A percentile compares a stretch with the other conserved stretches of the same genome.
phyloP scores from a whole-genome alignment of 2,888 invertebrate species.

The Nomada lathburiana region DNA sequence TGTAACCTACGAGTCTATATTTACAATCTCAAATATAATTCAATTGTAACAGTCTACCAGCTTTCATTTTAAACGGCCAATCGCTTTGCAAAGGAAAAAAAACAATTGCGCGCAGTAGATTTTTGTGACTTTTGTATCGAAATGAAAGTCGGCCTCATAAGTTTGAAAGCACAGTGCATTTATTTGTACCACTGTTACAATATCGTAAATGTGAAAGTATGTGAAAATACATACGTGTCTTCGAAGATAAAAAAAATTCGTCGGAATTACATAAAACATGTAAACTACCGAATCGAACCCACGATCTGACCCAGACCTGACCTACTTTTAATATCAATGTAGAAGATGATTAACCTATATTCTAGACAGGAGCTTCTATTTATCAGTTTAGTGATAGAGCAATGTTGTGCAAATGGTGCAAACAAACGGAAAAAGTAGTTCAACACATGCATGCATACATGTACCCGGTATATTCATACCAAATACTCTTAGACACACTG shows the following conservation, averaged over 20 bases:
- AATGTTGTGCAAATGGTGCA: not conserved
- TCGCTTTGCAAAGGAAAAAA: no score
- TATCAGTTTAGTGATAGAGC: not conserved
- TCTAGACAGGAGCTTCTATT: not conserved
- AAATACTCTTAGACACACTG: not conserved
- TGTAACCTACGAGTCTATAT: no score
- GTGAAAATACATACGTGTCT: not conserved
- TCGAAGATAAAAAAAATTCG: not conserved
- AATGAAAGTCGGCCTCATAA: no score
- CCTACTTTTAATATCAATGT: not conserved
- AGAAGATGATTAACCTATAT: not conserved
- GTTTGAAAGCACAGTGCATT: not conserved
- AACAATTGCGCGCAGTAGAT: no score
- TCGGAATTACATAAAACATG: slow-evolving; percentile 4
- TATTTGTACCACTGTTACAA: not conserved
- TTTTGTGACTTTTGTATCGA: no score
- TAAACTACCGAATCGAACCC: not conserved
- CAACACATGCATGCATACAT: no score
- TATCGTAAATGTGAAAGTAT: not conserved
- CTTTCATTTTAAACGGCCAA: no score
- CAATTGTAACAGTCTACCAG: no score
- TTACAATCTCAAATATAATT: no score
- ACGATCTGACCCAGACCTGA: slow-evolving; percentile 33
- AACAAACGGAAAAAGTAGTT: not conserved
- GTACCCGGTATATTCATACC: no score